These are phyloP conservation scores for Paralichthys olivaceus DNA, from an alignment of 2,113 vertebrate species.

Conservation along the genomic window DNA sequence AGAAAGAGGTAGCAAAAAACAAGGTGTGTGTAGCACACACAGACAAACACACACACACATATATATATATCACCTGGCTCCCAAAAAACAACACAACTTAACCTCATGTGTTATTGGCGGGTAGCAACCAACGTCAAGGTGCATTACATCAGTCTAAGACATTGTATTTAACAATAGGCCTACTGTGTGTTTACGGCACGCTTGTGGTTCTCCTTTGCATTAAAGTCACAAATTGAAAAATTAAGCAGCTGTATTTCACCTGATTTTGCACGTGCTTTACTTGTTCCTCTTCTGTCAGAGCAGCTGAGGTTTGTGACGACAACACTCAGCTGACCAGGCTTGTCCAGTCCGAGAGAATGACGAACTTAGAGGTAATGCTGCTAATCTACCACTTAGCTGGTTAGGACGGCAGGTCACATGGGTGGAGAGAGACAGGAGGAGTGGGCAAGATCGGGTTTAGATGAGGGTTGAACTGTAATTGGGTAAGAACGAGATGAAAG, in stretches of 20 bases:
- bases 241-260: conserved; percentile 26
- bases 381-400: conserved; percentile 78
- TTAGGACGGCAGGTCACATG: conserved; percentile 63
- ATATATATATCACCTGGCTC: no score
- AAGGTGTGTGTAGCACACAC: no score
- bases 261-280: conserved; percentile 1
- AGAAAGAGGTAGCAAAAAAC: no score
- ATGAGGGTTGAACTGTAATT: conserved; percentile 30
- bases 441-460: conserved; percentile 32
- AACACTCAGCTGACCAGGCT: conserved; percentile 69
- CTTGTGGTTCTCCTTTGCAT: neutral
- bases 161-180: no score
- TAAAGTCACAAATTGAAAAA: conserved; percentile 17
- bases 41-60: neutral
- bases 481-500: conserved; percentile 24
- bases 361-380: conserved; percentile 66
- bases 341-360: conserved; percentile 31
- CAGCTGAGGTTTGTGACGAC: conserved; percentile 38
- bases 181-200: neutral
- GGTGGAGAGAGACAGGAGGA: conserved; percentile 2
- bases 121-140: no score
- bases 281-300: conserved; percentile 29
- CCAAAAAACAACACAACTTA: no score
- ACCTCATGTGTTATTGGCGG: no score
- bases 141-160: no score